Base-by-base conservation (phyloP, 2,113 vertebrate genomes). In the Argyrosomus japonicus region DNA sequence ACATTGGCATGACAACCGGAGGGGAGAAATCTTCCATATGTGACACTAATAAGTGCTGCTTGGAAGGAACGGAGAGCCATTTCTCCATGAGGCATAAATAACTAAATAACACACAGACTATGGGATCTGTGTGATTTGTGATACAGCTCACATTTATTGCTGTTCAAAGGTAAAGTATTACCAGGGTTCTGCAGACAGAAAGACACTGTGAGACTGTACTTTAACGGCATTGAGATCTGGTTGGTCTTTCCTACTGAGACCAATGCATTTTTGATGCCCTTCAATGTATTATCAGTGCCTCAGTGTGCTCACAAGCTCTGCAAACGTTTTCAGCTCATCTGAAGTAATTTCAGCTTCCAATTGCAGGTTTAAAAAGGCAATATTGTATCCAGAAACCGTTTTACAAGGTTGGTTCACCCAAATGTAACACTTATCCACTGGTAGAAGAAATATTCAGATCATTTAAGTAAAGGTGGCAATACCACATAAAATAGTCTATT, bases 11-110 rank as follows among this genome's bases (percentile, higher is more conserved):
- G 89, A 89, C 73, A 90, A 88, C 91, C 87, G 73, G 75, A 89
- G 92, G 88, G 83, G 45, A 82, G 81, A 88, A 82, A 89, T 88
- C 77, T 80, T 86, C 91, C 87, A 89, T 87, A 90, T 91, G 91
- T 88, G 92, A 87, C 89, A 87, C 85, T 90, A 92, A 92, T 92
- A 92, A 92, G 84, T 88, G 87, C 80, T 67, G 75, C 86, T 83
- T 13, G n/a, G 68, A 51, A 88, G 83, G 73, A 89, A 79, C 6
- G 68, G 75, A 75, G 72, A 73, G 82, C 73, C 73, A 58, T 86
- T 93, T 84, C 70, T 87, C 84, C 79, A 76, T 19, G 67, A 90
- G 88, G 91, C 87, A 88, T 89, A 87, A 91, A 88, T 91, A 93
- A 90, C 88, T 62, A 70, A 88, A 90, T 87, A 90, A 90, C 82